Percentiles rank a stretch among this genome's conserved stretches.
Evolutionary conservation across 2,888 invertebrate species (phyloP).

Genomic region (Oligia strigilis): DNA sequence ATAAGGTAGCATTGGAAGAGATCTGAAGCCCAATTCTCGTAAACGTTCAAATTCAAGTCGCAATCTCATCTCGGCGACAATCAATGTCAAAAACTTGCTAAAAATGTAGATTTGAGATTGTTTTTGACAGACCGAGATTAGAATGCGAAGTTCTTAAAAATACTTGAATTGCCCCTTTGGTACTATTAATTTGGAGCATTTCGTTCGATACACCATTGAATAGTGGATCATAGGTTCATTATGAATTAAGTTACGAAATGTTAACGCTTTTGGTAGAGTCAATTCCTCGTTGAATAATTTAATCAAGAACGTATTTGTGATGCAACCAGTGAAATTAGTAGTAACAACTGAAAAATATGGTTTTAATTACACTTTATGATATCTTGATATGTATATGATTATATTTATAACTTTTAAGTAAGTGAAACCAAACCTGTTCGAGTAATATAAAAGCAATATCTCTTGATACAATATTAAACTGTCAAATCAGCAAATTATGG

Average conservation of each 20-base stretch:
- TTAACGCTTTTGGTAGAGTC: background rate
- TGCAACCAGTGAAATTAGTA: background rate
- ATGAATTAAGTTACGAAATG: background rate
- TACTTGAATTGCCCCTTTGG: background rate
- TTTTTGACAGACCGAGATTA: background rate
- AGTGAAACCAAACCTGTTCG: conserved; percentile 9
- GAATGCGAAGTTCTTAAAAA: background rate
- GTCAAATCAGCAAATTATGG: conserved; percentile 47
- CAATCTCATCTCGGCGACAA: background rate
- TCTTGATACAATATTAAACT: conserved; percentile 46
- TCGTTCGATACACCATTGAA: background rate
- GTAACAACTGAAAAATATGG: background rate
- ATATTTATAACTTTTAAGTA: conserved; percentile 13
- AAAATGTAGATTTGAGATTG: background rate
- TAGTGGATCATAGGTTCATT: background rate
- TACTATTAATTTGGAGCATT: conserved; percentile 3
- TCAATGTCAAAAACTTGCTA: background rate
- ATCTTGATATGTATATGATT: background rate
- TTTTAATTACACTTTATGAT: conserved; percentile 3
- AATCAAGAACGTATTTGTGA: background rate
- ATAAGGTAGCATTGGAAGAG: background rate
- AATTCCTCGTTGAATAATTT: background rate
- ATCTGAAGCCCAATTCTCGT: background rate
- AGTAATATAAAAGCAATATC: conserved; percentile 45
- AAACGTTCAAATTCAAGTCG: background rate